phyloP scores from a whole-genome alignment of 2,113 vertebrate species.

The Guaruba guarouba region DNA sequence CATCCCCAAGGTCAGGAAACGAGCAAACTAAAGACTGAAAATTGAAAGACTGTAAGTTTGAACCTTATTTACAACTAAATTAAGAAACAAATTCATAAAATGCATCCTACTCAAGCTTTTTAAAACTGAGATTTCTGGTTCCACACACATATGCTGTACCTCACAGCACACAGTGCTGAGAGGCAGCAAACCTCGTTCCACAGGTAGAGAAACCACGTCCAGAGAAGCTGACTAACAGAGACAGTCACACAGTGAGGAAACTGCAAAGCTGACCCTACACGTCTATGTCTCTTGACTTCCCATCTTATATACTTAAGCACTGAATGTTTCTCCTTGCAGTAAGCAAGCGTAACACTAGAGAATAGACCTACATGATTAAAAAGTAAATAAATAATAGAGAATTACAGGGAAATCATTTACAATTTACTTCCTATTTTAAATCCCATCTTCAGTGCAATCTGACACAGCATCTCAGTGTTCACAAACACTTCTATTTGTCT shows the following conservation, averaged over 20 bases:
- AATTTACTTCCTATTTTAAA: not conserved
- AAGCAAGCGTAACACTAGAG: not conserved
- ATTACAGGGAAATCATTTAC: not conserved
- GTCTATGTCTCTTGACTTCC: rapidly evolving
- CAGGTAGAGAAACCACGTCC: not conserved
- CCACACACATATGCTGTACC: not conserved
- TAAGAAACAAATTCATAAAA: not conserved
- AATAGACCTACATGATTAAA: not conserved
- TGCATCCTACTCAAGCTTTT: not conserved
- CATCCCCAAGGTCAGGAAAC: not conserved
- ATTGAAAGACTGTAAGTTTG: not conserved
- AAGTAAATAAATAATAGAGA: not conserved
- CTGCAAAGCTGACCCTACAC: not conserved
- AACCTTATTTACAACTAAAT: not conserved
- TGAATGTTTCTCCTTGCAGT: not conserved
- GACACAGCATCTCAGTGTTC: not conserved
- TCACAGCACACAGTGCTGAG: rapidly evolving
- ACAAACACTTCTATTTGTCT: not conserved
- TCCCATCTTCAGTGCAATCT: not conserved
- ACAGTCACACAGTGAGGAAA: not conserved
- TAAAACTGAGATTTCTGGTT: not conserved
- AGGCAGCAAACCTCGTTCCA: no score
- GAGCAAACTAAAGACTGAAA: not conserved
- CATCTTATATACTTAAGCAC: not conserved
- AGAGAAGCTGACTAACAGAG: no score